Percentiles rank a stretch among this genome's conserved stretches.
These are phyloP conservation scores for Pluvianellus socialis DNA, from an alignment of 2,113 vertebrate genomes.

Conservation along the genomic window DNA sequence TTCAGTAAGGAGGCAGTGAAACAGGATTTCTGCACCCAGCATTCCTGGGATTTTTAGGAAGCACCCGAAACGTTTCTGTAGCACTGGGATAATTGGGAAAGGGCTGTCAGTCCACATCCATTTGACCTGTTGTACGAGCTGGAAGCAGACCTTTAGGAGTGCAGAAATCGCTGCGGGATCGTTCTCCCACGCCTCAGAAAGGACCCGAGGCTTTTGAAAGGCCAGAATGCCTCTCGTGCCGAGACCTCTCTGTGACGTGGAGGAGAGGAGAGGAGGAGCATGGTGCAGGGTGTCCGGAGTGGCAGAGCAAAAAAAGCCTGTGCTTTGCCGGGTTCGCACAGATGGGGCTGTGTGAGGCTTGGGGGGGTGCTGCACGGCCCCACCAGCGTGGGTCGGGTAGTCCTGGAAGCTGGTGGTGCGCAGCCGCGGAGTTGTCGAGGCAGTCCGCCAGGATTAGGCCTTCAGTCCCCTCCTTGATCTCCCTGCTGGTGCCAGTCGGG, in stretches of 20 bases:
- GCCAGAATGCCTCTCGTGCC: rapidly evolving
- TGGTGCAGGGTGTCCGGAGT: not conserved
- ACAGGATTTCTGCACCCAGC: not conserved
- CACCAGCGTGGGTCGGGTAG: not conserved
- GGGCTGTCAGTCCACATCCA: not conserved
- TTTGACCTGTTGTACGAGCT: not conserved
- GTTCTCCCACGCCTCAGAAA: not conserved
- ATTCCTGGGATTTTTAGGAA: slow-evolving; percentile 17
- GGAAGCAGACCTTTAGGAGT: not conserved
- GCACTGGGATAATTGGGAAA: not conserved
- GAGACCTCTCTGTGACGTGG: not conserved
- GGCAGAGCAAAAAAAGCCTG: not conserved
- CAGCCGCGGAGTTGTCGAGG: not conserved
- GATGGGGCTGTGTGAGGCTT: too few relatives aligned
- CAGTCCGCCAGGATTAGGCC: not conserved
- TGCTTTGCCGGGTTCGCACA: rapidly evolving
- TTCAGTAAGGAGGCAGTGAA: not conserved
- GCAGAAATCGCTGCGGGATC: not conserved
- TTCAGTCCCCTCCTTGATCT: not conserved
- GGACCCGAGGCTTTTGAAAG: not conserved
- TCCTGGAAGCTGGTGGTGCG: not conserved
- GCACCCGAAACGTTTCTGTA: not conserved
- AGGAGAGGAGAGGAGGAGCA: not conserved
- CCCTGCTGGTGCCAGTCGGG: not conserved
- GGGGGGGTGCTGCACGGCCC: not conserved